Evolutionary conservation across 2,797 vertebrate species (phyloP), one percentile per base, ranked within the genome.

Genomic region (Hylomyscus alleni): DNA sequence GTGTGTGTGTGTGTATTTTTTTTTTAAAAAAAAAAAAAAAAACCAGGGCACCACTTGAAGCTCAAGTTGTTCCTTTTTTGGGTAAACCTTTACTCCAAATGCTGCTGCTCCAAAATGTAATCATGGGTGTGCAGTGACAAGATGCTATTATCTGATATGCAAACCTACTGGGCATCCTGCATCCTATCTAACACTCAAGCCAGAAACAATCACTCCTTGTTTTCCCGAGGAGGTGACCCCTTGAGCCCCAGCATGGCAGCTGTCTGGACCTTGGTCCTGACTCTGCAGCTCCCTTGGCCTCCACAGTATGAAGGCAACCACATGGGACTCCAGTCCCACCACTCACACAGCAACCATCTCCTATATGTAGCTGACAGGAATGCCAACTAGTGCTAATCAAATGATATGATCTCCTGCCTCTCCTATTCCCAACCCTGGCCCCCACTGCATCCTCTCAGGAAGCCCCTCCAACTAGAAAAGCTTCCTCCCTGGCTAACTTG

Each of bases 71-170:
- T 90, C 29, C 54, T 34, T 92, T 81, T 87, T 87, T 37, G 22
- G 73, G 12, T 62, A 4, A 87, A 91, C 52, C 29, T 85, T 22
- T 76, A 50, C 29, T 47, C 37, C 40, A 82, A 95, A 76, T 17
- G 69, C 24, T 89, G 50, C 56, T 91, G 92, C 34, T 77, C 34
- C 78, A 69, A 94, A 78, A 96, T 56, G 76, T 20, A 86, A 52
- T 40, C 47, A 77, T 7, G 3, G 24, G 67, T 54, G 81, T 80
- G 58, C 0, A 88, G 12, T 60, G 67, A 78, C 69, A 19, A 47
- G 31, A 20, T 44, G 31, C 2, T 65, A 13, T 20, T 78, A 69
- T 81, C 81, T 95, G 67, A 90, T 58, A 93, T 26, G 65, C 65
- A 86, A 62, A 90, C 80, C 52, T 82, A 91, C 17, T 47, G 34